Conservation (phyloP, 2,797 vertebrate species). For the Sebastes wilsoni region DNA sequence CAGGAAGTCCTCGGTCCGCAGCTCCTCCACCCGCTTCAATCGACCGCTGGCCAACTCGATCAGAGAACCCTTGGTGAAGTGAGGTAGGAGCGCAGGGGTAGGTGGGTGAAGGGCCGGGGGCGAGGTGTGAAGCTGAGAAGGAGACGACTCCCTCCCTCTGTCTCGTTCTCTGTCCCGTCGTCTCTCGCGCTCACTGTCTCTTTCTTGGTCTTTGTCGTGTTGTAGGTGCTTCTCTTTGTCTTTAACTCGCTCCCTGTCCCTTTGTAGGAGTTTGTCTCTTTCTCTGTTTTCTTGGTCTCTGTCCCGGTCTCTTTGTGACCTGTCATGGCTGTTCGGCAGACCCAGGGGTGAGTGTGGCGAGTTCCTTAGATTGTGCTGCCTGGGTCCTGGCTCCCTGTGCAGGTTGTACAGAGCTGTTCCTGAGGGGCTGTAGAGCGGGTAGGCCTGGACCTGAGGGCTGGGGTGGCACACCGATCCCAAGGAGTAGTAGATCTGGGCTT, state of each 20-base stretch:
- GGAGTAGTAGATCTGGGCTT: conserved; percentile 84
- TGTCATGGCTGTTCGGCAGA: conserved; percentile 77
- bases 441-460: conserved; percentile 69
- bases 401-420: conserved; percentile 74
- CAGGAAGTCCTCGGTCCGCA: conserved; percentile 84
- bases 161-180: conserved; percentile 61
- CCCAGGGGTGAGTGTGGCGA: conserved; percentile 75
- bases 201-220: conserved; percentile 68
- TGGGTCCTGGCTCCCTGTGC: conserved; percentile 68
- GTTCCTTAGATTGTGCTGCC: conserved; percentile 72
- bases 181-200: conserved; percentile 63
- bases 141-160: conserved; percentile 60
- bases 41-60: conserved; percentile 83
- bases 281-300: conserved; percentile 64
- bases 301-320: conserved; percentile 63
- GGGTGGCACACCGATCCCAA: conserved; percentile 75
- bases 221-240: conserved; percentile 70
- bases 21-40: conserved; percentile 84
- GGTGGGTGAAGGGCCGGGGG: conserved; percentile 52
- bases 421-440: conserved; percentile 76
- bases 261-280: conserved; percentile 46
- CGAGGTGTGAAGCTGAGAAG: conserved; percentile 53
- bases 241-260: conserved; percentile 61
- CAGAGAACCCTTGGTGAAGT: conserved; percentile 87
- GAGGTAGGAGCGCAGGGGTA: conserved; percentile 85